Evolutionary conservation across 2,113 vertebrate species (phyloP).

Genomic region (Struthio camelus): DNA sequence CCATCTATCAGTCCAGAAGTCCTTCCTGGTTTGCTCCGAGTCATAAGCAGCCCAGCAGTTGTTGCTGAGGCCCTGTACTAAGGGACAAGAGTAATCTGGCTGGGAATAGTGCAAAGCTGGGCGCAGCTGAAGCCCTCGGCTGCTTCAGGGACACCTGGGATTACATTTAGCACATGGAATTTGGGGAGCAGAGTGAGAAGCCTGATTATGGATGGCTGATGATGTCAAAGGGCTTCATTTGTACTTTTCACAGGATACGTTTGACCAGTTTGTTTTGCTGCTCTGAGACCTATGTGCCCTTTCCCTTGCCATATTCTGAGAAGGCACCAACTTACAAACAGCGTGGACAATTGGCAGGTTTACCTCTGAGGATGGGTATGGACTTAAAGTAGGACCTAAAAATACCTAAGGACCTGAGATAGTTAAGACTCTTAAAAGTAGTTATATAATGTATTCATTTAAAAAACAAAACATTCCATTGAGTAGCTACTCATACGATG

Average conservation of each 20-base stretch:
- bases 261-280: background rate
- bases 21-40: background rate
- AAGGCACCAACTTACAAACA: background rate
- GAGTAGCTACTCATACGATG: background rate
- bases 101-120: background rate
- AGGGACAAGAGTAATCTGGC: background rate
- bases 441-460: background rate
- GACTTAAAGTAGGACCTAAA: background rate
- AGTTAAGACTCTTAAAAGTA: background rate
- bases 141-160: fast-evolving
- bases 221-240: background rate
- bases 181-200: background rate
- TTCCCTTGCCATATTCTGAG: background rate
- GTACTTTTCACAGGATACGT: background rate
- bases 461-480: background rate
- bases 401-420: background rate
- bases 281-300: background rate
- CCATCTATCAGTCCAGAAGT: background rate
- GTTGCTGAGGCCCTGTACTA: background rate
- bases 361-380: background rate
- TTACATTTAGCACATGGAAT: background rate
- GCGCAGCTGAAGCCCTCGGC: background rate
- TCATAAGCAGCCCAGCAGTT: background rate
- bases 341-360: background rate
- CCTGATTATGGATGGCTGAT: background rate